Evolutionary conservation across 2,113 vertebrate species (phyloP).

Genomic region (Cairina moschata): DNA sequence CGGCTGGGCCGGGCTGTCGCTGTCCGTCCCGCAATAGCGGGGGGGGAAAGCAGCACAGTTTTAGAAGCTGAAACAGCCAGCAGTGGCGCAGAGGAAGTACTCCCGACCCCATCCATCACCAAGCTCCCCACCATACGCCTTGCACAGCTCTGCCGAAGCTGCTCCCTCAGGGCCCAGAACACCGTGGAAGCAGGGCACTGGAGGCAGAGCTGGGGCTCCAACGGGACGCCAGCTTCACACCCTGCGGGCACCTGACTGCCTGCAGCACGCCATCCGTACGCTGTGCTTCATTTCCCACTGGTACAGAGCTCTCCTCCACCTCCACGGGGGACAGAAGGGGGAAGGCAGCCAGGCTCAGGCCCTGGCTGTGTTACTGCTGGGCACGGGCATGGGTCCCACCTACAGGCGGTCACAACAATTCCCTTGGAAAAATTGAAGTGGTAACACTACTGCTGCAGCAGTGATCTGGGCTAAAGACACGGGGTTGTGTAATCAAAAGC

Average conservation of each 20-base stretch:
- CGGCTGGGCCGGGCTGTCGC: neutral
- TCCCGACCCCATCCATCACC: accelerated
- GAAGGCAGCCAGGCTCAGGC: neutral
- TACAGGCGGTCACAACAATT: accelerated
- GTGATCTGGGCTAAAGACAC: accelerated
- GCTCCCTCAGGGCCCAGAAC: neutral
- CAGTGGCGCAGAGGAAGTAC: neutral
- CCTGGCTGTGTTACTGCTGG: accelerated
- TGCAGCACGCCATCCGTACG: accelerated
- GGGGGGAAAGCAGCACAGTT: neutral
- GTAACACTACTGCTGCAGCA: accelerated
- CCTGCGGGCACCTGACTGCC: accelerated
- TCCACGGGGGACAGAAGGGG: accelerated
- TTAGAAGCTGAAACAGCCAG: neutral
- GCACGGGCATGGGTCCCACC: accelerated
- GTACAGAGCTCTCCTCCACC: neutral
- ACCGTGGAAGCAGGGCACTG: accelerated
- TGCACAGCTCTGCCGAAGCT: accelerated
- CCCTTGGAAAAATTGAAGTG: neutral
- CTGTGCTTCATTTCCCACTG: too few species aligned
- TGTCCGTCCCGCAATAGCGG: accelerated
- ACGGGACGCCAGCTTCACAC: accelerated
- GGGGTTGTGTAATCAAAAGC: neutral
- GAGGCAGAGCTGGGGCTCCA: neutral
- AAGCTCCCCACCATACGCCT: accelerated